A percentile compares a stretch with the other conserved stretches of the same genome.
These are phyloP conservation scores for Montipora sp. DNA, from an alignment of 64 coral and sea anemone genomes.

Conservation along the genomic window DNA sequence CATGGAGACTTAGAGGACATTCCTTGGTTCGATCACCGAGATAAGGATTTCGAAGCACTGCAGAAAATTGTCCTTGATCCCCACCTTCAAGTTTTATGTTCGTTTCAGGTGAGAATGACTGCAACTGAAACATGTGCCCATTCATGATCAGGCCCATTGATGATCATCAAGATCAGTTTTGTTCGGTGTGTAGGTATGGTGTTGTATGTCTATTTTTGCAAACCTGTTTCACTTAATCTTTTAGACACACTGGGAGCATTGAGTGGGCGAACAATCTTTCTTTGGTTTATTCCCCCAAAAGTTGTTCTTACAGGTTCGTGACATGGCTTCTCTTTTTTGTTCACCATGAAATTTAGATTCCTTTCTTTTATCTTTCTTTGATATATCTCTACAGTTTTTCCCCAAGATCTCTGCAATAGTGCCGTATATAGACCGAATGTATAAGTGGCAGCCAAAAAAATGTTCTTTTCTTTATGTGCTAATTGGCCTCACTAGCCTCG, in stretches of 20 bases:
- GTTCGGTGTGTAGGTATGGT: no score
- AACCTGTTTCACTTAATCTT: background rate
- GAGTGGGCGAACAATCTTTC: conserved; percentile 1
- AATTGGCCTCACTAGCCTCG: no score
- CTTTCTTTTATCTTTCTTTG: background rate
- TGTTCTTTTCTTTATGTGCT: no score
- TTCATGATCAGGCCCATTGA: no score
- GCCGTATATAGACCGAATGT: no score
- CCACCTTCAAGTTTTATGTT: conserved; percentile 43
- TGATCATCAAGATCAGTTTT: no score
- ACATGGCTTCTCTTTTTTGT: background rate
- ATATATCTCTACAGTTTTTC: no score
- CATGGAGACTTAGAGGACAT: conserved; percentile 14
- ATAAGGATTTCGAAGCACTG: conserved; percentile 50
- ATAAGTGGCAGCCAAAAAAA: no score
- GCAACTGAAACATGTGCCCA: background rate
- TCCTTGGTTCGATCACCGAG: conserved; percentile 40
- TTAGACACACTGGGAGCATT: background rate
- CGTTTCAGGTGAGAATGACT: conserved; percentile 26
- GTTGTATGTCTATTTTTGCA: background rate
- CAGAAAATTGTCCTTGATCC: conserved; percentile 40
- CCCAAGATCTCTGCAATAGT: no score
- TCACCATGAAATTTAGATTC: background rate
- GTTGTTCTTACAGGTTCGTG: background rate
- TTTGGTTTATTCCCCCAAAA: background rate